Base-by-base conservation (phyloP, 2,113 vertebrate genomes). In the Etheostoma cragini region DNA sequence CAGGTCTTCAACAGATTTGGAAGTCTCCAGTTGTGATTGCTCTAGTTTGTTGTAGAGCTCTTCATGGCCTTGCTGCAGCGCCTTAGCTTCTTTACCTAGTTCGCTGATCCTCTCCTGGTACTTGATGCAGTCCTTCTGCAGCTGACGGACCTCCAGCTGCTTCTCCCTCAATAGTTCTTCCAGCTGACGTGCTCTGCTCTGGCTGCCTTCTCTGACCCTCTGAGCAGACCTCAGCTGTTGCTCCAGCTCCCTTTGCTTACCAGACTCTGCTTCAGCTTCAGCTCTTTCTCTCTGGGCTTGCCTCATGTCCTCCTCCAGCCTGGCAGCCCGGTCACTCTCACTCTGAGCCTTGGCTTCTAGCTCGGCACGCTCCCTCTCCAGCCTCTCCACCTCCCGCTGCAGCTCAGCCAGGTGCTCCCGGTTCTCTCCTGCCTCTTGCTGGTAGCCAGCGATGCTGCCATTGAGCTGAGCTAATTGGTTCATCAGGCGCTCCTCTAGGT, bases 381-480 rank as follows among this genome's bases (percentile, higher is more conserved):
- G 61, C 57, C 91, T 93, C 69, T 99, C 93, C 42, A 91, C 83
- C 35, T 96, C 95, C 21, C 95, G 94, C 91, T 95, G 94, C 16
- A 94, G 81, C 4, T 92, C 90, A 0, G 74, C 45, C 4, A 96
- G 80, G 5, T 87, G 92, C 4, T 96, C 93, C 57, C 95, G 94
- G 74, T 96, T 91, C 69, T 98, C 96, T 3, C 94, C 92, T 2
- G 94, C 95, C 81, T 98, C 96, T 83, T 99, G 98, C 89, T 98
- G 97, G 80, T 98, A 99, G 91, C 97, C 96, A 3, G 97, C 98
- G 38, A 99, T 98, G 84, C 96, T 98, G 15, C 98, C 97, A 47
- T 99, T 99, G 67, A 99, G 96, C 92, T 99, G 97, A 58, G 98
- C 97, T 89, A 99, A 81, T 77, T 99, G 98, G 92, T 99, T 98